Base-by-base conservation (phyloP, 1,140 invertebrate genomes). In the Cephus cinctus region DNA sequence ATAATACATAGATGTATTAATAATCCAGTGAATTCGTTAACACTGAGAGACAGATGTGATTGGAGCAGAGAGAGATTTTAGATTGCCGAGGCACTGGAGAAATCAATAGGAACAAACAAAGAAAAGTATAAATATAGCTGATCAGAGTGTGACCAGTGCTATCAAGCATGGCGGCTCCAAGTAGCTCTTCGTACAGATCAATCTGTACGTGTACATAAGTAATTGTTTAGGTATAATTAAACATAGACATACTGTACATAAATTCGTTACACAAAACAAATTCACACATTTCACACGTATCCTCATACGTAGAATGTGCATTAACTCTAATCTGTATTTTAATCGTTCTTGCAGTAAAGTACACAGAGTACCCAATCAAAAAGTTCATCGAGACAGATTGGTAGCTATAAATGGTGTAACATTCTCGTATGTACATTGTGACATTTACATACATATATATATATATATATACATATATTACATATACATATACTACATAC, bases 291-390 rank as follows among this genome's bases (percentile, higher is more conserved):
- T 71, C 65, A 75, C 66, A 71, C 56, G 61, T 71, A 65, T 65
- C 51, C 50, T 62, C 56, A 66, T 70, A 79, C 80, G 78, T 77
- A 78, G 80, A 81, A 81, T 81, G 79, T 81, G 79, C 73, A 79
- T 74, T 78, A 79, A 76, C 74, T 81, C 80, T 80, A 82, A 82
- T 82, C 81, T 82, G 80, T 76, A 77, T 74, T 70, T 57, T 65
- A 39, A 50, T 45, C 46, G 43, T 35, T 45, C 18, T 16, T 11
- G 27, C 22, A 9, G 39, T 20, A 18, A 22, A 30, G 36, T 25
- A 44, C 16, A n/a, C n/a, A n/a, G n/a, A n/a, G n/a, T n/a, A n/a
- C n/a, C n/a, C n/a, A n/a, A n/a, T n/a, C n/a, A n/a, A n/a, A n/a
- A n/a, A n/a, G n/a, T n/a, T n/a, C n/a, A n/a, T n/a, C n/a, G n/a